These are phyloP conservation scores for Mycetomoellerius zeteki DNA, from an alignment of 1,140 invertebrate genomes.

Conservation along the genomic window DNA sequence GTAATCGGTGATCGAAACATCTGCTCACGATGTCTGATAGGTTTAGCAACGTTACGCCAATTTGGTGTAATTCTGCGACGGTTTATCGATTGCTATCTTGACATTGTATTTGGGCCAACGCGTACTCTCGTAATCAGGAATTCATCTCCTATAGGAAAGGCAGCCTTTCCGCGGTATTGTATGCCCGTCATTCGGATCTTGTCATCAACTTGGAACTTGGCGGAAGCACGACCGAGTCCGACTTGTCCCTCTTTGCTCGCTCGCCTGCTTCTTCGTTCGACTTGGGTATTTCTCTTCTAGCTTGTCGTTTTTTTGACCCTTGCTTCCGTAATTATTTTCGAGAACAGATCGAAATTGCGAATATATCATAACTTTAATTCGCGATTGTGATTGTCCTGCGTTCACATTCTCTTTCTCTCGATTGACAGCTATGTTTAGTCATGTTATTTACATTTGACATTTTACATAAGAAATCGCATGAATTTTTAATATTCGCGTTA, in stretches of 20 bases:
- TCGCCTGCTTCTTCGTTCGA: background rate
- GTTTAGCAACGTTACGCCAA: constrained; percentile 31
- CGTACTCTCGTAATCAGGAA: constrained; percentile 48
- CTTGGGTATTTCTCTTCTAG: constrained; percentile 2
- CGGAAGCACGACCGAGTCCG: constrained; percentile 49
- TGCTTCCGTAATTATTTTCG: constrained; percentile 35
- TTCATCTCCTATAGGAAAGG: constrained; percentile 41
- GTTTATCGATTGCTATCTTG: constrained; percentile 44
- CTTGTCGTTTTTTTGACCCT: constrained; percentile 5
- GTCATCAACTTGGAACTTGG: constrained; percentile 52
- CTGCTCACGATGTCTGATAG: background rate
- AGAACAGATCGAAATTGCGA: constrained; percentile 38
- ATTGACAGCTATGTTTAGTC: background rate
- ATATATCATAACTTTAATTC: constrained; percentile 4
- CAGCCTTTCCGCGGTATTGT: constrained; percentile 38
- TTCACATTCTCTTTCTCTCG: background rate
- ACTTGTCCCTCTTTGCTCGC: background rate
- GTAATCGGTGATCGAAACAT: constrained; percentile 13
- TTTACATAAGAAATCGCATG: background rate
- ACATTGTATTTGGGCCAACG: constrained; percentile 24
- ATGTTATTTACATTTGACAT: background rate
- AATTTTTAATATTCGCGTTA: background rate
- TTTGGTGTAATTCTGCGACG: constrained; percentile 14
- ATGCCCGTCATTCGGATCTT: constrained; percentile 27
- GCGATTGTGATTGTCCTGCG: background rate